Evolutionary conservation across 2,888 invertebrate species (phyloP), one percentile per base, ranked within the genome.

Genomic region (Amphipoea oculea): DNA sequence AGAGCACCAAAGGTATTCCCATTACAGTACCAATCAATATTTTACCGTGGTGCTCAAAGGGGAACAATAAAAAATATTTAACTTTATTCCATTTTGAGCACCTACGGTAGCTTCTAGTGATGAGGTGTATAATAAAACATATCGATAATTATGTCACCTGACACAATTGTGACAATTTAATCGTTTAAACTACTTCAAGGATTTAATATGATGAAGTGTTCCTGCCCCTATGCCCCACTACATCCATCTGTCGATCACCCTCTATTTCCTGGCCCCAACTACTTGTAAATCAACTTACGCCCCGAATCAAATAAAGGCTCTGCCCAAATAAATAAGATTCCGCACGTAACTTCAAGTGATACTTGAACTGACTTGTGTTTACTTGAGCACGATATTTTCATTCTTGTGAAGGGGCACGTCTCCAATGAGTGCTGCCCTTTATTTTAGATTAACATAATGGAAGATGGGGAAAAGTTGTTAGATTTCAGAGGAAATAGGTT

Each of bases 301-400:
- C 20, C 60, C 45, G 67, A 85, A 73, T 87, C 85, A 87, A 85
- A 85, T 85, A 85, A 85, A 88, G 63, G 86, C 40, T 62, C 48
- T 68, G 12, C 77, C 81, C 85, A 88, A 85, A 85, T 85, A 87
- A 80, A 85, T 81, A 85, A 63, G 76, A 68, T 40, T 71, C 74
- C 72, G n/a, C 69, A 77, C 86, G 73, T 67, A 66, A 77, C 88
- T 67, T 67, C 57, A 72, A 87, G 85, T n/a, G 88, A 62, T 76
- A 83, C 78, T 80, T 42, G 23, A 78, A n/a, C 63, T 67, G 76
- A 79, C 76, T 76, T 68, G 65, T 75, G 80, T 87, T 87, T 80
- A 79, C 82, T 83, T 82, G 65, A 48, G 60, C 78, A 29, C 78
- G 77, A 83, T 87, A 88, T 83, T 83, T 88, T 57, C 71, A 71